Conservation (phyloP, 2,113 vertebrate species). For the Corydoras sp. region DNA sequence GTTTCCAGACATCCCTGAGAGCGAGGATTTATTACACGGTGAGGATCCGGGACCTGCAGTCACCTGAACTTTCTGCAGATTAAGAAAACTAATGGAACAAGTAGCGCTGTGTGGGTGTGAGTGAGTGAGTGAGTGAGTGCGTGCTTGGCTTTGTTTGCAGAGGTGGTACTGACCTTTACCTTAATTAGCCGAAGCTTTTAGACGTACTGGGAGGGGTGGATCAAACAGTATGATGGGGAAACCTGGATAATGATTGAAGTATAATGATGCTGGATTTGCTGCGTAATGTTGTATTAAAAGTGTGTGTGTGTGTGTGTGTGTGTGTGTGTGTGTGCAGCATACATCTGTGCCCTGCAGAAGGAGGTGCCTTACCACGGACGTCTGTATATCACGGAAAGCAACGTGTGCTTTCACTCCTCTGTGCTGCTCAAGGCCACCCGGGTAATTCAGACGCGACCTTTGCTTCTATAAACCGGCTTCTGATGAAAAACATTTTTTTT, state of each 20-base stretch:
- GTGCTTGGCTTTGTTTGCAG: conserved; percentile 5
- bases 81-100: neutral
- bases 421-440: conserved; percentile 77
- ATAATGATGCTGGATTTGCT: conserved; percentile 7
- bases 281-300: conserved; percentile 5
- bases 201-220: neutral
- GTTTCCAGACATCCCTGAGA: conserved; percentile 67
- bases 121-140: neutral
- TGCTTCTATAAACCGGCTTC: neutral
- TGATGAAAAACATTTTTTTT: neutral
- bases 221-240: neutral
- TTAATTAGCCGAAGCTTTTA: conserved; percentile 5
- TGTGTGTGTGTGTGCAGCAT: conserved; percentile 53
- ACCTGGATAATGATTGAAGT: neutral
- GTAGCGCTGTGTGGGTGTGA: no score
- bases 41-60: conserved; percentile 32
- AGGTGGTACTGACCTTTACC: conserved; percentile 26
- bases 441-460: conserved; percentile 52
- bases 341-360: conserved; percentile 78
- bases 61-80: neutral
- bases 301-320: neutral
- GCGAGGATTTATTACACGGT: conserved; percentile 71
- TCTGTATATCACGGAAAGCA: conserved; percentile 69
- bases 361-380: conserved; percentile 79
- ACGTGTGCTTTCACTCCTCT: conserved; percentile 76